phyloP scores from a whole-genome alignment of 2,888 invertebrate species.

The Steromphala cineraria region DNA sequence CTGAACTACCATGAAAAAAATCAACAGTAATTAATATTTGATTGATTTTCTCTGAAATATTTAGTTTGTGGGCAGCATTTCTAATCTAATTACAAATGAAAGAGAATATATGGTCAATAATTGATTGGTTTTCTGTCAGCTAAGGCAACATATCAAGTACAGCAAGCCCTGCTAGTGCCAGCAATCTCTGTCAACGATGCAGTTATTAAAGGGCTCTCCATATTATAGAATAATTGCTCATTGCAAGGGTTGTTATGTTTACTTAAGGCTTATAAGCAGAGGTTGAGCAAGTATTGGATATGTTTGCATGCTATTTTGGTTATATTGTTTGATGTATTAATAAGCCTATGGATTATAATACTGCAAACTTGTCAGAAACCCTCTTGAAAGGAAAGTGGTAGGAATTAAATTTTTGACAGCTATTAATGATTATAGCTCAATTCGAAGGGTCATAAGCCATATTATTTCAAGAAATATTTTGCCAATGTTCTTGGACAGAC shows the following conservation, averaged over 20 bases:
- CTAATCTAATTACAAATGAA: neutral
- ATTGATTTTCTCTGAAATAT: slow-evolving; percentile 8
- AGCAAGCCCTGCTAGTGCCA: too few species aligned
- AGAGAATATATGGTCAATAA: neutral
- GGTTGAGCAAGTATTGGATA: neutral
- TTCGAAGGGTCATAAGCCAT: too few species aligned
- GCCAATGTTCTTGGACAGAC: too few species aligned
- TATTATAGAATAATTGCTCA: neutral
- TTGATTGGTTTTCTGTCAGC: neutral
- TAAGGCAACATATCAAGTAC: too few species aligned
- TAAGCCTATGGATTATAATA: too few species aligned
- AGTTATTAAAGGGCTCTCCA: neutral
- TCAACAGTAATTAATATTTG: slow-evolving; percentile 8
- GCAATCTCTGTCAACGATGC: neutral
- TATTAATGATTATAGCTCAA: too few species aligned
- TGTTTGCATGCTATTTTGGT: too few species aligned
- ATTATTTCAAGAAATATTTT: too few species aligned
- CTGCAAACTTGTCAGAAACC: too few species aligned
- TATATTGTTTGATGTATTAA: too few species aligned
- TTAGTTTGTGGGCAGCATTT: neutral
- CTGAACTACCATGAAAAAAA: neutral
- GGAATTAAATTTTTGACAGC: too few species aligned
- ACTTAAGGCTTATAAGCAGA: neutral
- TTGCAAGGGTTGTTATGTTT: neutral
- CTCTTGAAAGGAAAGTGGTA: too few species aligned